phyloP scores from a whole-genome alignment of 2,113 vertebrate species.

The Parus major region DNA sequence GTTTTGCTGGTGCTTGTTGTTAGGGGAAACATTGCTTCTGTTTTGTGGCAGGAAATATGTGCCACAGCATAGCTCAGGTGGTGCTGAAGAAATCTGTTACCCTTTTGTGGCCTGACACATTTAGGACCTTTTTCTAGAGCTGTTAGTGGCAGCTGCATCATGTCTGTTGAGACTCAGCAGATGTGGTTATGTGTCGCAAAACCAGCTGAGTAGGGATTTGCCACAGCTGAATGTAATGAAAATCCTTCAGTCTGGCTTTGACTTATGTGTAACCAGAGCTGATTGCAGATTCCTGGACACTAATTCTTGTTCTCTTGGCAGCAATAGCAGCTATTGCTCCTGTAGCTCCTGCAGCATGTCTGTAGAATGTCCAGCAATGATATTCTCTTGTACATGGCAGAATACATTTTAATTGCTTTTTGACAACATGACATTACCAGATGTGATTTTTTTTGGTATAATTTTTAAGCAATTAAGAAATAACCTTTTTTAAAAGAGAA shows the following conservation, averaged over 20 bases:
- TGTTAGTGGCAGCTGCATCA: background rate
- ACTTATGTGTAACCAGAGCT: background rate
- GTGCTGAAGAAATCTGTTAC: background rate
- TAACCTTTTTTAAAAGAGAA: background rate
- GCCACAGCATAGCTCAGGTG: background rate
- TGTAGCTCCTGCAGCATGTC: background rate
- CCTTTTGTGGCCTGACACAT: background rate
- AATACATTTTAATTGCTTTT: background rate
- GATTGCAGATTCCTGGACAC: constrained; percentile 12
- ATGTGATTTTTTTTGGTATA: background rate
- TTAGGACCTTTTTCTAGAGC: background rate
- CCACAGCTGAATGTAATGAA: constrained; percentile 27
- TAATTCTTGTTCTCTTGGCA: background rate
- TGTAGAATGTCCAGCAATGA: background rate
- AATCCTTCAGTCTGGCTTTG: constrained; percentile 7
- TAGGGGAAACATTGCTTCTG: background rate
- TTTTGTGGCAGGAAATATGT: background rate
- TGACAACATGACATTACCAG: background rate
- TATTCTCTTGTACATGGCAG: background rate
- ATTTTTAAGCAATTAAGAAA: background rate
- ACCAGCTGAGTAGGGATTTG: constrained; percentile 24
- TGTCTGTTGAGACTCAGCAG: constrained; percentile 14
- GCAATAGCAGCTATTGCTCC: background rate
- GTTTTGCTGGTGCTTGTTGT: background rate
- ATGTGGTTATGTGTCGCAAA: background rate